Evolutionary conservation across 1,140 invertebrate genomes (phyloP).

Genomic region (Drosophila kikkawai): DNA sequence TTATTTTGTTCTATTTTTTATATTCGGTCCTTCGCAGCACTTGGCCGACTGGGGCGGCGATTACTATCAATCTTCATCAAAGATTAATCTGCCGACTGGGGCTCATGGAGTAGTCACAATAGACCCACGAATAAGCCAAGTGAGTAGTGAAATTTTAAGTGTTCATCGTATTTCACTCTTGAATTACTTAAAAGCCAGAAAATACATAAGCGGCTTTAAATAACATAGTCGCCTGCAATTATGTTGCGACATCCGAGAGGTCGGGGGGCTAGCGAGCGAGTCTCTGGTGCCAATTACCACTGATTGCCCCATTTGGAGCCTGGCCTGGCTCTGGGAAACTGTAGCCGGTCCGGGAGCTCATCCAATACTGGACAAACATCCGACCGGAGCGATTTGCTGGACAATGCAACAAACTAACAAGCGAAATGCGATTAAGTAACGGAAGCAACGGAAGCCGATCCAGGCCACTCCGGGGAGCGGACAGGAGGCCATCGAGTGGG

Average conservation of each 20-base stretch:
- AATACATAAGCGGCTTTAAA: constrained; percentile 27
- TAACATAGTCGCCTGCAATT: constrained; percentile 29
- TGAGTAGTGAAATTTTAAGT: constrained; percentile 26
- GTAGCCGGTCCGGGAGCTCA: constrained; percentile 30
- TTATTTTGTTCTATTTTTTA: constrained; percentile 45
- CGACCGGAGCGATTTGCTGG: constrained; percentile 50
- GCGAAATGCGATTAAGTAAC: constrained; percentile 70
- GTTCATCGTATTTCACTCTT: constrained; percentile 8
- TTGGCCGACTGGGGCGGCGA: constrained; percentile 30
- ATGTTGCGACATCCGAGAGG: constrained; percentile 25
- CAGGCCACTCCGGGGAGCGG: background rate
- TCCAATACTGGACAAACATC: constrained; percentile 48
- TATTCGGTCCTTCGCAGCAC: constrained; percentile 8
- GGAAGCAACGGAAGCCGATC: constrained; percentile 42
- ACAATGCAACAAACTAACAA: constrained; percentile 65
- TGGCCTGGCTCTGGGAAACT: constrained; percentile 20
- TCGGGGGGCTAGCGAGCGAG: background rate
- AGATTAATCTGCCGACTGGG: constrained; percentile 50
- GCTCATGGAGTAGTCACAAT: constrained; percentile 23
- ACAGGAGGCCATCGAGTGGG: constrained; percentile 3
- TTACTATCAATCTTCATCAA: constrained; percentile 66
- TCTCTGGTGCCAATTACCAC: constrained; percentile 47
- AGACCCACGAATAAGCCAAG: constrained; percentile 17
- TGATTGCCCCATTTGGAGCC: constrained; percentile 35
- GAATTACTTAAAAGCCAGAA: constrained; percentile 31